Percentiles rank a stretch among this genome's conserved stretches.
These are phyloP conservation scores for Amphiura filiformis DNA, from an alignment of 35 echinoderm and acorn worm genomes.

Conservation along the genomic window DNA sequence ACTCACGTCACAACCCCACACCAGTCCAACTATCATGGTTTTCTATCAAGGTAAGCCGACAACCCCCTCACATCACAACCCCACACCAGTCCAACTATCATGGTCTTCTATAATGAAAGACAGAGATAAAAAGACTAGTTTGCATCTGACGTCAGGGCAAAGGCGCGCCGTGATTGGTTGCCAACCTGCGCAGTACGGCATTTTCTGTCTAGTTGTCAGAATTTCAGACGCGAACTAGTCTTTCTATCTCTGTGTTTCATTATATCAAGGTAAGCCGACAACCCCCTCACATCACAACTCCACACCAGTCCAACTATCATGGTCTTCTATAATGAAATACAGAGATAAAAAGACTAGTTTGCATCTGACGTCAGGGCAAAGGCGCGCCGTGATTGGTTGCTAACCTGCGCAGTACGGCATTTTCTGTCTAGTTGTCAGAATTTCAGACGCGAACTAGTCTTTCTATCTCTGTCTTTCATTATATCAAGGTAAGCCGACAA, in stretches of 20 bases:
- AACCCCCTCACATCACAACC: constrained; percentile 15
- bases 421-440: too few species aligned
- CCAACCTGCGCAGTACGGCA: too few species aligned
- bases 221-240: neutral
- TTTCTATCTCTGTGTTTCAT: constrained; percentile 2
- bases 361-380: too few species aligned
- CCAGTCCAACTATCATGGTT: constrained; percentile 27
- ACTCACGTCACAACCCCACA: neutral
- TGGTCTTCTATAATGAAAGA: neutral
- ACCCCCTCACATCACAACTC: neutral
- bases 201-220: too few species aligned
- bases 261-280: constrained; percentile 17
- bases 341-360: too few species aligned
- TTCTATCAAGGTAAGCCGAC: constrained; percentile 1
- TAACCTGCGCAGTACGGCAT: too few species aligned
- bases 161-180: too few species aligned
- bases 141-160: too few species aligned
- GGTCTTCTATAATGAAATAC: neutral
- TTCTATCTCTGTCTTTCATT: constrained; percentile 2
- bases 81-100: constrained; percentile 14
- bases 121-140: too few species aligned
- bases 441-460: neutral
- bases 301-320: constrained; percentile 16
- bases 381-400: too few species aligned
- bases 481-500: constrained; percentile 21